phyloP scores from a whole-genome alignment of 2,113 vertebrate species.

The Ploceus nigricollis region DNA sequence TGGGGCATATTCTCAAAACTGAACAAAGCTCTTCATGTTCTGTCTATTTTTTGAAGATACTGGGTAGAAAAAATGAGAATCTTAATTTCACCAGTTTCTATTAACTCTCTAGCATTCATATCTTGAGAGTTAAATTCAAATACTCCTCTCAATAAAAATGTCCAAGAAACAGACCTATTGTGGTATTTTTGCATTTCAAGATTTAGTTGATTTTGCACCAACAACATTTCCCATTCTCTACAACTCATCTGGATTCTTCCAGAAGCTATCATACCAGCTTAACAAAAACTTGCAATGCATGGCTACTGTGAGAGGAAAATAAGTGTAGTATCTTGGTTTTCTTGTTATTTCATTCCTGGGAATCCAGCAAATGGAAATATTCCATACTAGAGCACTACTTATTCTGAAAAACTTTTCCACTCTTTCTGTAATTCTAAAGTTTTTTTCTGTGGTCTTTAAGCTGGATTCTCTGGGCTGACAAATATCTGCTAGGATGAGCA shows the following conservation, averaged over 20 bases:
- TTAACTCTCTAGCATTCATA: not conserved
- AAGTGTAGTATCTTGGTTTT: not conserved
- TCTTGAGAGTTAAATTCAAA: not conserved
- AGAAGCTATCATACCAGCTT: not conserved
- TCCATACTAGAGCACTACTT: not conserved
- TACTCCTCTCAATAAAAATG: not conserved
- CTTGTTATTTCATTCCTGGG: not conserved
- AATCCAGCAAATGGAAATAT: not conserved
- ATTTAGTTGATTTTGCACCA: not conserved
- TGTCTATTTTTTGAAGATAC: not conserved
- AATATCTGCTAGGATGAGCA: not conserved
- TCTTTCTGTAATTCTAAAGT: not conserved
- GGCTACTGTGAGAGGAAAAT: not conserved
- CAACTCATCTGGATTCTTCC: not conserved
- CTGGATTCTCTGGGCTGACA: not conserved
- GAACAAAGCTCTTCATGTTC: not conserved
- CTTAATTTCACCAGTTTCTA: not conserved
- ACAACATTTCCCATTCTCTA: not conserved
- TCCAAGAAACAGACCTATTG: not conserved
- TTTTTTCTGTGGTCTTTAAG: not conserved
- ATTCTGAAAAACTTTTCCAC: not conserved
- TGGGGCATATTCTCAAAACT: not conserved
- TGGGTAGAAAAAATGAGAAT: not conserved
- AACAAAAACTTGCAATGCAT: not conserved
- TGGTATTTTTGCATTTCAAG: not conserved